phyloP scores from a whole-genome alignment of 2,888 invertebrate species.

The Oxytorus armatus region DNA sequence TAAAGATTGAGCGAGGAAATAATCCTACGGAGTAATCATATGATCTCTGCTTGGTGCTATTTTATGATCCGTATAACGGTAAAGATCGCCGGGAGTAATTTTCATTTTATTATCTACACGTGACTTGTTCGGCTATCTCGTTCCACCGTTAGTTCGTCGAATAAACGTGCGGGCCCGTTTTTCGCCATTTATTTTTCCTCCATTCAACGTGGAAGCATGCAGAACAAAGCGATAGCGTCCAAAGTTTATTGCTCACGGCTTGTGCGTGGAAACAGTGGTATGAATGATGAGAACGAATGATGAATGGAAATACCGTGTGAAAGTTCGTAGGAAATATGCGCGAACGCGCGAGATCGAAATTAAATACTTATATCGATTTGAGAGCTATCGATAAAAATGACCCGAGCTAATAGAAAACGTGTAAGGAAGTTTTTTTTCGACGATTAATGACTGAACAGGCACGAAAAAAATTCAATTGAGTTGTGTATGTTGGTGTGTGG shows the following conservation, averaged over 20 bases:
- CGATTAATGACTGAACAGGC: too few relatives aligned
- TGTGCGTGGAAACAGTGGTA: neutral
- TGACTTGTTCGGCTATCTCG: conserved; percentile 23
- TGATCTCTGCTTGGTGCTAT: conserved; percentile 19
- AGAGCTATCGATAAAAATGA: too few relatives aligned
- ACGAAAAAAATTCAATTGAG: too few relatives aligned
- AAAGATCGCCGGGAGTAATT: conserved; percentile 44
- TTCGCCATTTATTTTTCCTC: conserved; percentile 4
- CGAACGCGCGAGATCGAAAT: neutral
- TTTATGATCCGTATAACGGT: conserved; percentile 44
- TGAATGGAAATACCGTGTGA: neutral
- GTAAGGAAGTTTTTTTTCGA: too few relatives aligned
- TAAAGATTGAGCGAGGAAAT: conserved; percentile 40
- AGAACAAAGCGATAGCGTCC: conserved; percentile 31
- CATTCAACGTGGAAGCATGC: conserved; percentile 12
- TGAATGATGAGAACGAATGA: neutral
- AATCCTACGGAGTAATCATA: conserved; percentile 33
- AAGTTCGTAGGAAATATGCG: neutral
- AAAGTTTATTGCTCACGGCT: conserved; percentile 30
- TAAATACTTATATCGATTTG: too few relatives aligned
- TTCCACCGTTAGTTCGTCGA: conserved; percentile 36
- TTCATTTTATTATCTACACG: conserved; percentile 60
- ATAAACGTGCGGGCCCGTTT: conserved; percentile 28
- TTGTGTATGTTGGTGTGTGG: too few relatives aligned
- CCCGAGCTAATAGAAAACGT: too few relatives aligned